Percentiles rank a stretch among this genome's conserved stretches.
Conservation (phyloP, 2,113 vertebrate genomes). For the Callionymus lyra region DNA sequence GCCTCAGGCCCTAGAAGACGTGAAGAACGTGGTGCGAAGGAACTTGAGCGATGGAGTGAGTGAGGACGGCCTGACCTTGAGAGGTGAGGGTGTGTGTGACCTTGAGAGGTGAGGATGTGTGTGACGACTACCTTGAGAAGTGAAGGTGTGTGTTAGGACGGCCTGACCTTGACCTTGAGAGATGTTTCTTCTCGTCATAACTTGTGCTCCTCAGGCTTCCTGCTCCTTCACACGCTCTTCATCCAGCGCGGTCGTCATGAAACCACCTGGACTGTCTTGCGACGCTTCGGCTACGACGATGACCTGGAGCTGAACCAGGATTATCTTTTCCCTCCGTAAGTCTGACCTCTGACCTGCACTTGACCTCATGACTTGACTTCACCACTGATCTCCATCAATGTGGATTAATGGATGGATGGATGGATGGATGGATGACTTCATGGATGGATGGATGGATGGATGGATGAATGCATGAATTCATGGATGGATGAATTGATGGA, state of each 20-base stretch:
- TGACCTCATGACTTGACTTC: no score
- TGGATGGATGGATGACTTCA: no score
- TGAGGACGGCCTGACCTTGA: slow-evolving; percentile 84
- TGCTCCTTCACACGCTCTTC: slow-evolving; percentile 95
- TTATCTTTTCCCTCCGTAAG: slow-evolving; percentile 88
- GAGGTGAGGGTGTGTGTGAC: slow-evolving; percentile 64
- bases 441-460: no score
- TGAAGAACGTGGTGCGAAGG: slow-evolving; percentile 94
- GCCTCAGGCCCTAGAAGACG: slow-evolving; percentile 89
- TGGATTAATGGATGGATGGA: no score
- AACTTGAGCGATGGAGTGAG: slow-evolving; percentile 83
- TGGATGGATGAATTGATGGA: no score
- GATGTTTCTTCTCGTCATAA: no score
- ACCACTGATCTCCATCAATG: no score
- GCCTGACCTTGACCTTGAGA: no score
- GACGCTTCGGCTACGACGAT: slow-evolving; percentile 92
- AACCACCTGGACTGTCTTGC: slow-evolving; percentile 93
- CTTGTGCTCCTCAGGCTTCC: slow-evolving; percentile 75
- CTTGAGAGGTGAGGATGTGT: slow-evolving; percentile 73
- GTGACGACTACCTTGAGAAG: slow-evolving; percentile 77
- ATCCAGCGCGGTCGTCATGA: slow-evolving; percentile 96
- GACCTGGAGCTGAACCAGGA: slow-evolving; percentile 91
- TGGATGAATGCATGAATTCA: no score
- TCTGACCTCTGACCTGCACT: slow-evolving; percentile 20
- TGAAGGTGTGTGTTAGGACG: no score